phyloP scores from a whole-genome alignment of 2,113 vertebrate species.

The Monopterus albus region DNA sequence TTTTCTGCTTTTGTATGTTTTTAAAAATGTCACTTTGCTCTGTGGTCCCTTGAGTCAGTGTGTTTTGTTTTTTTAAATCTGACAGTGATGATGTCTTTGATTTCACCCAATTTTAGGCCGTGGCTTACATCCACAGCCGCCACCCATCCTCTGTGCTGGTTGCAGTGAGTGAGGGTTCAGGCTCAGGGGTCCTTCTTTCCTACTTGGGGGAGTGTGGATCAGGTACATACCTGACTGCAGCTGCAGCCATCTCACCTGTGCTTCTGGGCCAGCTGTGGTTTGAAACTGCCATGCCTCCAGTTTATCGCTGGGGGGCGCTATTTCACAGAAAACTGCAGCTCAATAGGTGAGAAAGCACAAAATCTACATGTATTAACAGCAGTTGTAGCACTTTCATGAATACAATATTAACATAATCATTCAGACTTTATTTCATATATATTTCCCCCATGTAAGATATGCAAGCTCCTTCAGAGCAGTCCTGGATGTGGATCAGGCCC shows the following conservation, averaged over 20 bases:
- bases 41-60: no score
- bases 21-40: no score
- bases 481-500: constrained; percentile 77
- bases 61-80: neutral
- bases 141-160: constrained; percentile 82
- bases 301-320: constrained; percentile 84
- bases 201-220: constrained; percentile 91
- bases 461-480: constrained; percentile 77
- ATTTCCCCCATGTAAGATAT: constrained; percentile 85
- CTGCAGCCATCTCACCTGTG: constrained; percentile 89
- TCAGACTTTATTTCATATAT: neutral
- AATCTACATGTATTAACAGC: neutral
- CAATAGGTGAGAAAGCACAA: constrained; percentile 82
- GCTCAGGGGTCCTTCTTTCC: constrained; percentile 88
- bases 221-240: constrained; percentile 84
- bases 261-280: constrained; percentile 89
- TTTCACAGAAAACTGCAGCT: constrained; percentile 84
- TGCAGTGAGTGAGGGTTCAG: constrained; percentile 88
- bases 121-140: constrained; percentile 84
- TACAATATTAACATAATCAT: neutral
- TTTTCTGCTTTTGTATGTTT: no score
- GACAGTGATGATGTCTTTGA: neutral
- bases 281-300: constrained; percentile 80
- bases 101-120: constrained; percentile 65
- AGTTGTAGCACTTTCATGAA: neutral